phyloP scores from a whole-genome alignment of 2,888 invertebrate genomes.

The Empis livida region DNA sequence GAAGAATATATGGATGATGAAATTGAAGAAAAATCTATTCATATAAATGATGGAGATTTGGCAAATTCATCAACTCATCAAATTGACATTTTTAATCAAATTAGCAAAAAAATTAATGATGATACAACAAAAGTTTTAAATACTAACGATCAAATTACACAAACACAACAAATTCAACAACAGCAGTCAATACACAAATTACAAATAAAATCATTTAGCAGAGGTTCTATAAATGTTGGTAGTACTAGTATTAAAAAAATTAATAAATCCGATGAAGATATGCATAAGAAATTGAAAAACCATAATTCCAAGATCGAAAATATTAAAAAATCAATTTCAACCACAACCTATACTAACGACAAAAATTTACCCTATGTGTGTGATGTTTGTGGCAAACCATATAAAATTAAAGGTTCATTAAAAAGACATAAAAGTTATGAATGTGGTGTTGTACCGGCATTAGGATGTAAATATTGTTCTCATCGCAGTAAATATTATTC shows the following conservation, averaged over 20 bases:
- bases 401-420: slow-evolving; percentile 67
- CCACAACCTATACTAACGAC: slow-evolving; percentile 8
- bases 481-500: slow-evolving; percentile 36
- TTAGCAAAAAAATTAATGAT: not conserved
- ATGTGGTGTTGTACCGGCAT: slow-evolving; percentile 39
- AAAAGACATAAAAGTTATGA: slow-evolving; percentile 65
- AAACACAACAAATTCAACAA: not conserved
- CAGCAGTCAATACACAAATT: not conserved
- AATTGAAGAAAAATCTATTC: not conserved
- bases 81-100: too few species aligned
- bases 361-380: slow-evolving; percentile 40
- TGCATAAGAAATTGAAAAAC: not conserved
- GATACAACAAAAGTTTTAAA: not conserved
- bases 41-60: not conserved
- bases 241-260: not conserved
- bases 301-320: not conserved
- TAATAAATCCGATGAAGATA: not conserved
- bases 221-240: not conserved
- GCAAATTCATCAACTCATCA: too few species aligned
- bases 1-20: not conserved
- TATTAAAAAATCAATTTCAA: not conserved
- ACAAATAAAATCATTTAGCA: not conserved
- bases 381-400: slow-evolving; percentile 65
- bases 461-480: slow-evolving; percentile 30
- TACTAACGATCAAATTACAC: not conserved